Conservation (phyloP, 2,113 vertebrate genomes). For the Chaetodon trifascialis region DNA sequence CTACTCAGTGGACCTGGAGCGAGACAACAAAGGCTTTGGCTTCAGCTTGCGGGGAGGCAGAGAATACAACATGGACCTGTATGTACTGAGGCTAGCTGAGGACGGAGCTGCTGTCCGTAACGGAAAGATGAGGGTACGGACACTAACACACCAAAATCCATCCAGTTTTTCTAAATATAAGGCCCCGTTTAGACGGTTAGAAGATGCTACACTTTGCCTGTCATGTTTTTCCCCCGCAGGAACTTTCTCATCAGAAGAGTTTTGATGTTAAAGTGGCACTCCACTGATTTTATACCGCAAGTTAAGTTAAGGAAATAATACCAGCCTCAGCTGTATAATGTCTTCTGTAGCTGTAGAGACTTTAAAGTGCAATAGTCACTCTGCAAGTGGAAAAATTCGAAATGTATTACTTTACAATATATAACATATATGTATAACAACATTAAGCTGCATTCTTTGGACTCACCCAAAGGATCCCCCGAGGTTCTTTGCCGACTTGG, state of each 20-base stretch:
- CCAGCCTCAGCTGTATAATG: background rate
- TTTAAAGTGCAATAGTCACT: background rate
- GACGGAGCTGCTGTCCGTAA: slow-evolving; percentile 96
- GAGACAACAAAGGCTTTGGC: slow-evolving; percentile 98
- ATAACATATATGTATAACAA: background rate
- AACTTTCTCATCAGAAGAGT: background rate
- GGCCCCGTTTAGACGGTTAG: background rate
- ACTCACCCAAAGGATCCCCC: background rate
- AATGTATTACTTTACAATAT: background rate
- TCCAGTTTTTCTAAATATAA: background rate
- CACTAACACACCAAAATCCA: background rate
- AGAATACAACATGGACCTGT: slow-evolving; percentile 99
- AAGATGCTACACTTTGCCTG: background rate
- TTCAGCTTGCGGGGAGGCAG: slow-evolving; percentile 97
- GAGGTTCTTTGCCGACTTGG: background rate
- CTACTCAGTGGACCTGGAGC: slow-evolving; percentile 97
- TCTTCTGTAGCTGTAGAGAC: background rate
- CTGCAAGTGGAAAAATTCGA: slow-evolving; percentile 8
- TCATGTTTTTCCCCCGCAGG: background rate
- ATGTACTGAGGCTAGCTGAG: slow-evolving; percentile 96
- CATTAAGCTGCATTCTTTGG: background rate
- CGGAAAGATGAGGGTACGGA: slow-evolving; percentile 96
- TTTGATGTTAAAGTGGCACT: background rate
- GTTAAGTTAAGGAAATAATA: background rate
- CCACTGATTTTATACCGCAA: background rate